phyloP scores from a whole-genome alignment of 2,888 invertebrate species.

The Augochlorella aurata region DNA sequence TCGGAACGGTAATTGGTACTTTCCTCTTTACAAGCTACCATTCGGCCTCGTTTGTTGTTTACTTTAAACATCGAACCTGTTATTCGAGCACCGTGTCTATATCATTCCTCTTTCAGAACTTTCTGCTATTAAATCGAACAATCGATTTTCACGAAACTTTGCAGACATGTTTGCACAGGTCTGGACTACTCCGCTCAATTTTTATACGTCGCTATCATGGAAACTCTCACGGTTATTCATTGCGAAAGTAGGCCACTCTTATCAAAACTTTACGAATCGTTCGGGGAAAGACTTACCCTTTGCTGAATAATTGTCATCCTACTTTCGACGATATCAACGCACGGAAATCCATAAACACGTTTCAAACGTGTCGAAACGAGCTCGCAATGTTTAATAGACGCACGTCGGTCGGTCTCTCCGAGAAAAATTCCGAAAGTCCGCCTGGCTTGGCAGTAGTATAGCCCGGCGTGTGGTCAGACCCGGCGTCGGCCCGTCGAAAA shows the following conservation, averaged over 20 bases:
- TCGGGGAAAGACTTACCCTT: too few species aligned
- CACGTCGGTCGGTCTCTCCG: not conserved
- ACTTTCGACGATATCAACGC: not conserved
- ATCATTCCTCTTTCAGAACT: not conserved
- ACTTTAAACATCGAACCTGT: too few species aligned
- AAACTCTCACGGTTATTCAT: not conserved
- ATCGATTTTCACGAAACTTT: not conserved
- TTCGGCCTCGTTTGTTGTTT: too few species aligned
- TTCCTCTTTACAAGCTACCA: not conserved
- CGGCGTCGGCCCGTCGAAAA: not conserved
- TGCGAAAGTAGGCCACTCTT: not conserved
- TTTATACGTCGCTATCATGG: not conserved
- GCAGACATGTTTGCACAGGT: not conserved
- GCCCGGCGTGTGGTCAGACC: slow-evolving; percentile 26
- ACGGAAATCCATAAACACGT: not conserved
- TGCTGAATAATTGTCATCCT: not conserved
- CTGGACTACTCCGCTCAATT: not conserved
- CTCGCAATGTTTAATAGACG: not conserved
- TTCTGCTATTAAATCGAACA: not conserved
- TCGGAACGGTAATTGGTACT: not conserved
- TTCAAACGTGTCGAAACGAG: not conserved
- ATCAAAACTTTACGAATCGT: not conserved
- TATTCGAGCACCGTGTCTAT: too few species aligned
- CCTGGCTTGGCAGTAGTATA: slow-evolving; percentile 5
- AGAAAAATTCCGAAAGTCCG: not conserved